Conservation (phyloP, 2,888 invertebrate genomes). For the Psylliodes chrysocephalus region DNA sequence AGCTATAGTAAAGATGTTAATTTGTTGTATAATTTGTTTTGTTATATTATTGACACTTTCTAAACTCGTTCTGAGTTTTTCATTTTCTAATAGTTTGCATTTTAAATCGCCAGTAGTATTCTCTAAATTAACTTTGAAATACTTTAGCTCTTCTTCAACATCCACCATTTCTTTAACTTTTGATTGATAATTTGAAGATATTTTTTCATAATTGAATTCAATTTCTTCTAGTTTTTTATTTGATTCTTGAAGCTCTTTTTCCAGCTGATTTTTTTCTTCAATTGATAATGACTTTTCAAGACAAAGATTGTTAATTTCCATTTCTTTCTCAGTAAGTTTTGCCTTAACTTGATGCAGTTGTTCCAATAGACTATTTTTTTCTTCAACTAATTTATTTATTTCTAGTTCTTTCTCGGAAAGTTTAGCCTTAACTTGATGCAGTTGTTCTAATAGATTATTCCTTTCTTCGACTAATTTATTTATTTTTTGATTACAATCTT, state of each 20-base stretch:
- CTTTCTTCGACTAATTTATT: slow-evolving; percentile 30
- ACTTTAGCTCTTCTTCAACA: too few species aligned
- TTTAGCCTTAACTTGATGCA: slow-evolving; percentile 34
- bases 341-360: slow-evolving; percentile 36
- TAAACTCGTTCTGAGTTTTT: too few species aligned
- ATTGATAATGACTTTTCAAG: slow-evolving; percentile 6
- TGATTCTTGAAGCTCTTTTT: slow-evolving; percentile 15
- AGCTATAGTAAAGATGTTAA: too few species aligned
- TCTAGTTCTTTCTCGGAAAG: slow-evolving; percentile 32
- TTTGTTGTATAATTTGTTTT: too few species aligned
- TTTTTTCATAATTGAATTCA: slow-evolving; percentile 9
- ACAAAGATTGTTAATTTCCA: too few species aligned
- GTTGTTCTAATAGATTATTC: slow-evolving; percentile 33
- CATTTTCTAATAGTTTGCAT: too few species aligned
- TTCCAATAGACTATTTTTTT: slow-evolving; percentile 34
- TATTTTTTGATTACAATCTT: slow-evolving; percentile 1
- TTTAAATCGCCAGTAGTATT: too few species aligned
- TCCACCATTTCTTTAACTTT: too few species aligned
- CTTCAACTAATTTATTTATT: slow-evolving; percentile 21
- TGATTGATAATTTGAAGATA: too few species aligned
- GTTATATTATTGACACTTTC: too few species aligned
- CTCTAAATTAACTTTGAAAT: too few species aligned
- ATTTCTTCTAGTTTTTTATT: slow-evolving; percentile 22
- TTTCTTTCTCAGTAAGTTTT: slow-evolving; percentile 34
- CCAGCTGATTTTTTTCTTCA: slow-evolving; percentile 16